Evolutionary conservation across 2,888 invertebrate species (phyloP).

Genomic region (Boloria euphrosyne): DNA sequence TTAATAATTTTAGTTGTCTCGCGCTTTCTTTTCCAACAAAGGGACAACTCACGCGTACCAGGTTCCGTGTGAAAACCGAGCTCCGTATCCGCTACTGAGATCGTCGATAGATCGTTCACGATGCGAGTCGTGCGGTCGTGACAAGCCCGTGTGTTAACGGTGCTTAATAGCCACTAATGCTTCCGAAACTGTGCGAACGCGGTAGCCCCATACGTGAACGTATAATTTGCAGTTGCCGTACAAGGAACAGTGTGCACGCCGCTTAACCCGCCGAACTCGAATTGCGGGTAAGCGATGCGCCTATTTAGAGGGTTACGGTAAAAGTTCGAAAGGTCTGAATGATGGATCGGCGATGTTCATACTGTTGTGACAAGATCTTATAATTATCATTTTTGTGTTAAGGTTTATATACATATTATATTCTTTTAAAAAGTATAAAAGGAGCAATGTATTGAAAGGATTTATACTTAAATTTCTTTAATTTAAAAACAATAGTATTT

Average conservation of each 20-base stretch:
- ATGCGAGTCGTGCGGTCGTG: slow-evolving; percentile 76
- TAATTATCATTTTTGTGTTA: no score
- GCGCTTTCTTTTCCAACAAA: slow-evolving; percentile 14
- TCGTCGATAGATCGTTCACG: slow-evolving; percentile 77
- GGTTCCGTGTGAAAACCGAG: slow-evolving; percentile 71
- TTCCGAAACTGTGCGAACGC: slow-evolving; percentile 83
- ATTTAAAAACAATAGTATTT: no score
- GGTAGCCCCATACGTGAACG: slow-evolving; percentile 79
- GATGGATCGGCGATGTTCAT: neutral
- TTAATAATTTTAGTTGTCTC: slow-evolving; percentile 3
- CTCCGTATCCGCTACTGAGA: slow-evolving; percentile 70
- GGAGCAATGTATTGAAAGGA: no score
- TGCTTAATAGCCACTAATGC: slow-evolving; percentile 81
- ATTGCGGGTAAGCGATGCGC: slow-evolving; percentile 32
- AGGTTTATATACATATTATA: no score
- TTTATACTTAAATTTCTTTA: no score
- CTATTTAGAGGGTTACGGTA: slow-evolving; percentile 39
- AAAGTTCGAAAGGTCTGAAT: slow-evolving; percentile 19
- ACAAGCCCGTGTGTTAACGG: slow-evolving; percentile 79
- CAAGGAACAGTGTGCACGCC: slow-evolving; percentile 40
- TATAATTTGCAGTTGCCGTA: slow-evolving; percentile 67
- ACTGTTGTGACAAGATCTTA: neutral
- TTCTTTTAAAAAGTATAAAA: no score
- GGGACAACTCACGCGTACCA: slow-evolving; percentile 28
- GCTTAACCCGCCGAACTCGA: slow-evolving; percentile 38